Evolutionary conservation across 2,888 invertebrate species (phyloP), one percentile per base, ranked within the genome.

Genomic region (Orchesellides sinensis): DNA sequence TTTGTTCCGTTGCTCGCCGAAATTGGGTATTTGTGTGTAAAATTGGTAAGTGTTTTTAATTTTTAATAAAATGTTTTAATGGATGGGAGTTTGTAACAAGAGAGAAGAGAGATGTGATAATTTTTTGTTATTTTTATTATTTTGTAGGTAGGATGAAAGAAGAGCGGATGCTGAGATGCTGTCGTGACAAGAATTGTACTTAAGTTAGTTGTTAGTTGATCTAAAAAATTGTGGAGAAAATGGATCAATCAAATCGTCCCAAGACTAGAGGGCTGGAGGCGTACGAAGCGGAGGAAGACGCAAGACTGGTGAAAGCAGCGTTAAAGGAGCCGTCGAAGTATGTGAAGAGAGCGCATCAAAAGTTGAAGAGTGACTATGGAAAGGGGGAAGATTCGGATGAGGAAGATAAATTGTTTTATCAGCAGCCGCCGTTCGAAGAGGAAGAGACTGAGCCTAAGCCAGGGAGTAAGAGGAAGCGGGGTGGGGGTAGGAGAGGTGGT

Each of bases 171-270:
- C n/a, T n/a, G n/a, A n/a, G n/a, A n/a, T n/a, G n/a, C n/a, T n/a
- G n/a, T n/a, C n/a, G n/a, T n/a, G n/a, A n/a, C n/a, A n/a, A n/a
- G n/a, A n/a, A n/a, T n/a, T n/a, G n/a, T n/a, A n/a, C n/a, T n/a
- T n/a, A n/a, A n/a, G n/a, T n/a, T n/a, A n/a, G n/a, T n/a, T n/a
- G n/a, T n/a, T n/a, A n/a, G n/a, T n/a, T n/a, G n/a, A n/a, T n/a
- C 19, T 19, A 59, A 27, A 59, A 14, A 59, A 19, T 21, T 23
- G 25, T 14, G 10, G 19, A 56, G 56, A 5, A 12, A 19, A 80
- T 81, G 80, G 80, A 81, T 49, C 80, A 81, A 27, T 21, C 17
- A 25, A 81, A 73, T 52, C 73, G 80, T 3, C 80, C 80, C 1
- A 81, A 32, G 21, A 81, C 80, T 0, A 40, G 80, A 5, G 80